These are phyloP conservation scores for Tachina lurida DNA, from an alignment of 2,888 invertebrate genomes.

Conservation along the genomic window DNA sequence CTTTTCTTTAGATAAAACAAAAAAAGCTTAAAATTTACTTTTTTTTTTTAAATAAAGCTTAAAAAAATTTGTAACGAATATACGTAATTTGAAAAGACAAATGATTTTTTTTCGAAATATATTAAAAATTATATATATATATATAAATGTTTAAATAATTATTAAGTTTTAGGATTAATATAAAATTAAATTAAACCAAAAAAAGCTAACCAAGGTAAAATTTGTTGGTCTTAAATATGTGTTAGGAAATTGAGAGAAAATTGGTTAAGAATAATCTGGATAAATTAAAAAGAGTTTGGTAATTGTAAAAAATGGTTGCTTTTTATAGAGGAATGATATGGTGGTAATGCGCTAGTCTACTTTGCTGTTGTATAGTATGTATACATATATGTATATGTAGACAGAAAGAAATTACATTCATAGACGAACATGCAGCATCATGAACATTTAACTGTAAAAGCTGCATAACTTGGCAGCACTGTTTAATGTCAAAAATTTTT, in stretches of 20 bases:
- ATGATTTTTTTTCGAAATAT: constrained; percentile 66
- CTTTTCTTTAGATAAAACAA: constrained; percentile 34
- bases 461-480: no score
- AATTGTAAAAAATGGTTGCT: background rate
- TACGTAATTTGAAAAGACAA: constrained; percentile 79
- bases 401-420: no score
- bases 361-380: no score
- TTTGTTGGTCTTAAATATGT: constrained; percentile 67
- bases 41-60: constrained; percentile 9
- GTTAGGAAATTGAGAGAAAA: constrained; percentile 63
- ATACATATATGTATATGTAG: no score
- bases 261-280: constrained; percentile 15
- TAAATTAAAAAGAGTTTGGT: constrained; percentile 12
- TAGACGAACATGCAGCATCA: no score
- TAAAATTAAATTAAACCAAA: constrained; percentile 24
- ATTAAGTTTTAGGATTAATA: constrained; percentile 68
- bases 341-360: no score
- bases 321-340: no score
- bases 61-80: constrained; percentile 78
- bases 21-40: constrained; percentile 75
- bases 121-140: constrained; percentile 64
- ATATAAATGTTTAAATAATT: constrained; percentile 69
- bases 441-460: no score
- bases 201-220: constrained; percentile 50
- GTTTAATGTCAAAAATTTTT: no score